Evolutionary conservation across 2,113 vertebrate genomes (phyloP), one percentile per base, ranked within the genome.

Genomic region (Microtus oregoni): DNA sequence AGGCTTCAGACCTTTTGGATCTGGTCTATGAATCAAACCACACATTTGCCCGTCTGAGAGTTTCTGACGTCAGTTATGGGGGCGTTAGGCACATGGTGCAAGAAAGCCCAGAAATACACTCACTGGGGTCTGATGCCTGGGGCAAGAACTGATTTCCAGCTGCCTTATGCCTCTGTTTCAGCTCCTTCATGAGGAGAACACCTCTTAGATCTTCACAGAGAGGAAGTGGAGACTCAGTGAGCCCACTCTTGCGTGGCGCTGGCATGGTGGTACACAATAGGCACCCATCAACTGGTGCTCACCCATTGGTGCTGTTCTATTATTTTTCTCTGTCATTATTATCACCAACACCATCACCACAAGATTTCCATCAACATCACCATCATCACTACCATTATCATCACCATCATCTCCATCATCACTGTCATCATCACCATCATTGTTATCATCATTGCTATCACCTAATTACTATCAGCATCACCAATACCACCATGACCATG

Each of bases 1-100:
- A 28, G 0, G 70, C 47, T 63, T 7, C 5, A 50, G 77, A 32
- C 81, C 7, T 15, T 0, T 72, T 70, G 1, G 2, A 0, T 26
- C 61, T 30, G 30, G 77, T 65, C 67, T 30, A 1, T 20, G 76
- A 73, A 41, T 58, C 28, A 14, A 20, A 9, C 61, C 0, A 3
- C 0, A 13, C 9, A 11, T 20, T 32, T 30, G 61, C 72, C 10
- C 7, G n/a, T 32, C 7, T 1, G 19, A 6, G 73, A 75, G 32
- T 15, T 13, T 38, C 85, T 28, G 1, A 55, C 17, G 0, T 50
- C 73, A 47, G 38, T 68, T 13, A 6, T 47, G 89, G 89, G 50
- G 28, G 6, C 17, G 13, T 28, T 17, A 72, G 76, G 65, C 0
- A 0, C 13, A 9, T 0, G 32, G 72, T 22, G 28, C 76, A 35